Base-by-base conservation (phyloP, 1,140 invertebrate species). In the Sitophilus oryzae region DNA sequence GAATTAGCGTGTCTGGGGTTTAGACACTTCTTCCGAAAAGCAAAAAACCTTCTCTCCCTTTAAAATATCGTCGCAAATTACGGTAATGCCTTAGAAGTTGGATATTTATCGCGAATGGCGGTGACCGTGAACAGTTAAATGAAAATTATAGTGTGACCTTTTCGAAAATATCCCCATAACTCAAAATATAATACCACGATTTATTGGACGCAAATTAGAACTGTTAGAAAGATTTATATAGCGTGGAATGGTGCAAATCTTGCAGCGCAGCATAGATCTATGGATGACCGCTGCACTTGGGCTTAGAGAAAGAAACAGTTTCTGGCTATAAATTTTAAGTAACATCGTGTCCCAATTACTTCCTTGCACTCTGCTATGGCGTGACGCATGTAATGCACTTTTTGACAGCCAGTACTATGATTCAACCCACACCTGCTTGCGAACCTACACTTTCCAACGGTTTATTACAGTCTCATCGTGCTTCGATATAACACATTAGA, bases 311-410 rank as follows among this genome's bases (percentile, higher is more conserved):
- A 59, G 56, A 62, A 57, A 44, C 44, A 52, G 49, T 55, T 58
- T 61, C 56, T 59, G 45, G 56, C 61, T 61, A 68, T 66, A 66
- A 68, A 68, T 68, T 69, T 64, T 49, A 63, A 67, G 66, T 64
- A 63, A 66, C 65, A 63, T 67, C 66, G 62, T 67, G 65, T 63
- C 68, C 65, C 62, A 70, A 70, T 70, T 70, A 70, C 66, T 67
- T 68, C 65, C 66, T 67, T 64, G 66, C 65, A 64, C 68, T n/a
- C n/a, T 49, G 36, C 62, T 60, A 58, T 68, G 63, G 64, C 61
- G 66, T 64, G 65, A 60, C 58, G 63, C 64, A 63, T 67, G 65
- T 56, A 66, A 51, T 51, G 46, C 25, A 48, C 44, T 55, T 55
- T 54, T 55, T 55, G 52, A 53, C 52, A 53, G 52, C 52, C 34